phyloP scores from a whole-genome alignment of 1,140 invertebrate genomes.

The Drosophila sproati region DNA sequence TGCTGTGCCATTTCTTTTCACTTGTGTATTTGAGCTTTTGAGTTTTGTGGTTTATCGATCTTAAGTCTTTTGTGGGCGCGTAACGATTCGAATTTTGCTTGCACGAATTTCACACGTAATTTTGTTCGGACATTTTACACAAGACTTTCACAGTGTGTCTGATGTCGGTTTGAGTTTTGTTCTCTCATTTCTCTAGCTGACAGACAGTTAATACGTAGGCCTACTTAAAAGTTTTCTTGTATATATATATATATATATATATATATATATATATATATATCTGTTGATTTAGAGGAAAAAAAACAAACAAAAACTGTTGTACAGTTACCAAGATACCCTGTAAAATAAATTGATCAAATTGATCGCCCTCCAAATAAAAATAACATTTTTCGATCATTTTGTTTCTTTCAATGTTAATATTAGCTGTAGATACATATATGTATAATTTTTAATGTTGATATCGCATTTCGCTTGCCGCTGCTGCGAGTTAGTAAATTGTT shows the following conservation, averaged over 20 bases:
- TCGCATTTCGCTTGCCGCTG: slow-evolving; percentile 55
- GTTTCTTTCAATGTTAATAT: slow-evolving; percentile 44
- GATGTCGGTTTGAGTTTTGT: background rate
- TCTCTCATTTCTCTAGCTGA: background rate
- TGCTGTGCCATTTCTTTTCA: slow-evolving; percentile 25
- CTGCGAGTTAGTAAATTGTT: slow-evolving; percentile 51
- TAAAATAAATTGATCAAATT: too few species aligned
- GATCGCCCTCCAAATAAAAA: background rate
- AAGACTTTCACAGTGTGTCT: slow-evolving; percentile 60
- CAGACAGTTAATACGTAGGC: background rate
- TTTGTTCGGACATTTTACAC: slow-evolving; percentile 68
- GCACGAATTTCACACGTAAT: slow-evolving; percentile 65
- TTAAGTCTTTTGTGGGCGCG: slow-evolving; percentile 22
- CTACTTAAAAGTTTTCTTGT: background rate
- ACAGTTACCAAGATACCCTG: too few species aligned
- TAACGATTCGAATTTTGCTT: slow-evolving; percentile 50
- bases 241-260: too few species aligned
- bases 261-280: too few species aligned
- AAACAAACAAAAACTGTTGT: too few species aligned
- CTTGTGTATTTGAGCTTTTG: background rate
- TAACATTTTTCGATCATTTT: background rate
- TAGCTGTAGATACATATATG: slow-evolving; percentile 40
- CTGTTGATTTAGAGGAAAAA: too few species aligned
- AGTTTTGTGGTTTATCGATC: slow-evolving; percentile 1
- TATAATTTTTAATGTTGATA: slow-evolving; percentile 39